phyloP scores from a whole-genome alignment of 1,140 invertebrate genomes.

The Maconellicoccus hirsutus region DNA sequence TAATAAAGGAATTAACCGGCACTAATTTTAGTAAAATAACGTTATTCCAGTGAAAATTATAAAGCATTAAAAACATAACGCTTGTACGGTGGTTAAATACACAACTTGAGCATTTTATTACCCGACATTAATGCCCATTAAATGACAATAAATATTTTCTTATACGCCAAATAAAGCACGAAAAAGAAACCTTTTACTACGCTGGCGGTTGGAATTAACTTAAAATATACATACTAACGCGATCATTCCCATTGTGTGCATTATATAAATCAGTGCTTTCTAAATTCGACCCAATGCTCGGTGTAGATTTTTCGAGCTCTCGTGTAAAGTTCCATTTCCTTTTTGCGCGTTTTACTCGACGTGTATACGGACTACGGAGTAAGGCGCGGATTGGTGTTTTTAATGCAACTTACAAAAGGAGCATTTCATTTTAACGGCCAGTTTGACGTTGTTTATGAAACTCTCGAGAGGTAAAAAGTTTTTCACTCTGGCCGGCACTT shows the following conservation, averaged over 20 bases:
- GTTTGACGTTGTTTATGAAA: no score
- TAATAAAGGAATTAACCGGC: not conserved
- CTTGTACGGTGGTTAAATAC: constrained; percentile 7
- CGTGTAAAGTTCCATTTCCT: no score
- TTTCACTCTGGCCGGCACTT: no score
- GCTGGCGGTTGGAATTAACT: not conserved
- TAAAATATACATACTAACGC: constrained; percentile 9
- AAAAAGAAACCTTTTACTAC: constrained; percentile 4
- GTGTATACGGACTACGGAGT: no score
- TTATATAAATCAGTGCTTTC: constrained; percentile 5
- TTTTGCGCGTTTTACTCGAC: no score
- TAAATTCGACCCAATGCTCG: not conserved
- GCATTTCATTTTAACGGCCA: no score
- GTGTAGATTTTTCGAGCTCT: no score
- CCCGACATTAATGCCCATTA: constrained; percentile 3
- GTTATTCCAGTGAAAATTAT: not conserved
- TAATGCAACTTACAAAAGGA: no score
- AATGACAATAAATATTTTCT: constrained; percentile 10
- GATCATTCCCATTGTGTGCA: not conserved
- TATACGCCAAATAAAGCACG: constrained; percentile 7
- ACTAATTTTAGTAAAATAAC: not conserved
- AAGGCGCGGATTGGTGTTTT: no score
- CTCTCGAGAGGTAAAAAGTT: no score
- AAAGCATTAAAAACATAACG: constrained; percentile 9
- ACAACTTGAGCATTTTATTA: constrained; percentile 4